Evolutionary conservation across 64 coral and sea anemone species (phyloP).

Genomic region (Hydrozoanthus tunicans): DNA sequence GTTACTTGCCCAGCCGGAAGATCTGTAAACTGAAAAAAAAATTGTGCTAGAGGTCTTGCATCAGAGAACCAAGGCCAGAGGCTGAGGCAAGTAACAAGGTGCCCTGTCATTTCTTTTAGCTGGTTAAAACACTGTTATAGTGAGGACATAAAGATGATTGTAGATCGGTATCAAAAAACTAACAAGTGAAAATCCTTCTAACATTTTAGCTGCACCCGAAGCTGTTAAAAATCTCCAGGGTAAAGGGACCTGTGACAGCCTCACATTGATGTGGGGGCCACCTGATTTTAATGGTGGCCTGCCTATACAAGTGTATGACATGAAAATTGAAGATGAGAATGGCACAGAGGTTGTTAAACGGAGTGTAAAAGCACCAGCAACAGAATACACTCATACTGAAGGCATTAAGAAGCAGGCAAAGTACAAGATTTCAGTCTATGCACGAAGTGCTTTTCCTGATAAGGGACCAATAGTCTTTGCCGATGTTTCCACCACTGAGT

Average conservation of each 20-base stretch:
- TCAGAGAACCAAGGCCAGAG: no score
- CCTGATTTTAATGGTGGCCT: slow-evolving; percentile 27
- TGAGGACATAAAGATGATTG: no score
- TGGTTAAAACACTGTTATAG: no score
- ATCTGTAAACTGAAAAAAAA: no score
- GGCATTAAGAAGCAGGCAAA: not conserved
- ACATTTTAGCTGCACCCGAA: slow-evolving; percentile 17
- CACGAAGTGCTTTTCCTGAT: slow-evolving; percentile 19
- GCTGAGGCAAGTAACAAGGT: no score
- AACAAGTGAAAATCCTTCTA: no score
- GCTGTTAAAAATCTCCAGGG: slow-evolving; percentile 27
- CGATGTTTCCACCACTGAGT: not conserved
- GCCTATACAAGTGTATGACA: not conserved
- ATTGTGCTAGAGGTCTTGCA: no score
- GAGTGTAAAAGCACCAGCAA: slow-evolving; percentile 26
- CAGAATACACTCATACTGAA: not conserved
- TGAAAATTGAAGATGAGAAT: slow-evolving; percentile 45
- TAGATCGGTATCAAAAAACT: no score
- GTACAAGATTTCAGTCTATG: slow-evolving; percentile 11
- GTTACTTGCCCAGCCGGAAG: no score
- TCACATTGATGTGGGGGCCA: slow-evolving; percentile 13
- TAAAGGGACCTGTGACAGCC: slow-evolving; percentile 18
- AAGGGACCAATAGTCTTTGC: not conserved
- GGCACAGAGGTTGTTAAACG: not conserved
- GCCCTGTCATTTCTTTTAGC: no score